phyloP scores from a whole-genome alignment of 1,140 invertebrate species.

The Ylistrum balloti region DNA sequence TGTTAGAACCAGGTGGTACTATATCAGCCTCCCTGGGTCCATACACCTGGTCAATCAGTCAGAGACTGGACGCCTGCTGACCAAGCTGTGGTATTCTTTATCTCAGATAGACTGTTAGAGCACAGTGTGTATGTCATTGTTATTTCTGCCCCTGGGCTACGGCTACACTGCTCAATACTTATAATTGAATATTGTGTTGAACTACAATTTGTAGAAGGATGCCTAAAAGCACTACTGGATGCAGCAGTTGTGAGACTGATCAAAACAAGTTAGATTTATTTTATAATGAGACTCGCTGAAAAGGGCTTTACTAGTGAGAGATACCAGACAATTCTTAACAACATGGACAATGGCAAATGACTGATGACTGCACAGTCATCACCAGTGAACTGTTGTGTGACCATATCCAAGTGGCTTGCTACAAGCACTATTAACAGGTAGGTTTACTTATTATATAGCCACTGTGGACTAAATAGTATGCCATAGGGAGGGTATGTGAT shows the following conservation, averaged over 20 bases:
- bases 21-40: no score
- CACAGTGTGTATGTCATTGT: not conserved
- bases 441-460: no score
- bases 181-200: conserved; percentile 36
- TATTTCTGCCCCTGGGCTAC: not conserved
- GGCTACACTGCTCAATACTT: not conserved
- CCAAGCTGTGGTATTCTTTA: not conserved
- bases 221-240: not conserved
- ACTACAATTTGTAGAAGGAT: not conserved
- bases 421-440: no score
- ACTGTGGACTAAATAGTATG: no score
- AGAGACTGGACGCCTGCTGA: no score
- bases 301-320: not conserved
- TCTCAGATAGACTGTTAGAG: not conserved
- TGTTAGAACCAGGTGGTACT: no score
- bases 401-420: no score
- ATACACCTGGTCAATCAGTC: no score
- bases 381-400: no score
- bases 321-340: not conserved
- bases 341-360: no score
- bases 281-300: not conserved
- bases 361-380: no score
- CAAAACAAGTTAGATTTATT: not conserved
- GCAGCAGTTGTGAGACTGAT: not conserved
- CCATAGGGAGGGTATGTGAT: no score